phyloP scores from a whole-genome alignment of 2,113 vertebrate genomes.

The Campylomormyrus numenius region DNA sequence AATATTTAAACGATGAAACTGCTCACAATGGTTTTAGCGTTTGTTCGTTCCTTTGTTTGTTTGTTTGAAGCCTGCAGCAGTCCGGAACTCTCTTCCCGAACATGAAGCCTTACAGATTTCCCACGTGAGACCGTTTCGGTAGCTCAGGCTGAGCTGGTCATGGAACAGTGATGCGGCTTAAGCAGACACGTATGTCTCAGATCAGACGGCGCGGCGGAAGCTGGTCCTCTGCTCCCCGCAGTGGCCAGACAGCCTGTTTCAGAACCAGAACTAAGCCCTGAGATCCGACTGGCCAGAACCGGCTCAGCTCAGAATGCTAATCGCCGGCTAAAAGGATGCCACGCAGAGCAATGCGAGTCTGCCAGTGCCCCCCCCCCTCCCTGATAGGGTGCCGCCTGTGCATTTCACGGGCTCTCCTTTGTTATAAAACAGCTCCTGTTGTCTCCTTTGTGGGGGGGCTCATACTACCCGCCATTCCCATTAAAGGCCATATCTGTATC shows the following conservation, averaged over 20 bases:
- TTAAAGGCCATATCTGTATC: slow-evolving; percentile 46
- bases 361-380: background rate
- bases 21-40: background rate
- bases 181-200: background rate
- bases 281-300: background rate
- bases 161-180: background rate
- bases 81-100: background rate
- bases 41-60: background rate
- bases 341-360: background rate
- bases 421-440: background rate
- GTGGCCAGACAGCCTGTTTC: background rate
- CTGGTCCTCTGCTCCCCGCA: background rate
- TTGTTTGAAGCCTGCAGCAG: background rate
- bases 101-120: background rate
- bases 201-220: background rate
- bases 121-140: background rate
- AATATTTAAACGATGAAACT: background rate
- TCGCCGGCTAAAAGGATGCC: background rate
- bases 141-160: background rate
- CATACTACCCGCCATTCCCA: slow-evolving; percentile 44
- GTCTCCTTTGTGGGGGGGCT: background rate
- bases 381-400: background rate
- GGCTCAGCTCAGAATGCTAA: background rate
- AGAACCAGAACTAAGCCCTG: background rate
- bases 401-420: background rate